Conservation (phyloP, 2,113 vertebrate species). For the Pollachius pollachius region DNA sequence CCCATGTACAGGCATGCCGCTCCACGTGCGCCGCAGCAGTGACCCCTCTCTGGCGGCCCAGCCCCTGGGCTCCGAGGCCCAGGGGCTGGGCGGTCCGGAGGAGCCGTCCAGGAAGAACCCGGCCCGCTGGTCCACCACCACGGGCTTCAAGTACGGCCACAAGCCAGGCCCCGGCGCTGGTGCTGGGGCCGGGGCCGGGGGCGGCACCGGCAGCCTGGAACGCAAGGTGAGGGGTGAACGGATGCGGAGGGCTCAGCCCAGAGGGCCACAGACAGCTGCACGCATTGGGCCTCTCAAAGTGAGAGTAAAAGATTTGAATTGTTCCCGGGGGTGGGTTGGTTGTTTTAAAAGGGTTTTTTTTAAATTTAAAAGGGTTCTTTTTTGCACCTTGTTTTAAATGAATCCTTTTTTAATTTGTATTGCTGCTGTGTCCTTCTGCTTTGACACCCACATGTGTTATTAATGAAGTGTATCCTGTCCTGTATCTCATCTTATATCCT, state of each 20-base stretch:
- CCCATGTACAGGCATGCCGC: slow-evolving; percentile 84
- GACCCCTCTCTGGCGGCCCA: slow-evolving; percentile 87
- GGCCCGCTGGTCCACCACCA: slow-evolving; percentile 88
- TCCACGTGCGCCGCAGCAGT: slow-evolving; percentile 94
- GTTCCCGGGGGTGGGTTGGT: no score
- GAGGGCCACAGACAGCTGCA: neutral
- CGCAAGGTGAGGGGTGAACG: slow-evolving; percentile 78
- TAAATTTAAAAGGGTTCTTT: no score
- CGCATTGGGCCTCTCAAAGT: no score
- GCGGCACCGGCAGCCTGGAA: slow-evolving; percentile 76
- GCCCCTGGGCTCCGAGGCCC: slow-evolving; percentile 72
- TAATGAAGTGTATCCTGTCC: no score
- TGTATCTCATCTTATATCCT: no score
- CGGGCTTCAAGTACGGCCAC: slow-evolving; percentile 83
- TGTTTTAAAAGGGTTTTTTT: no score
- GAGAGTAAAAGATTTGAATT: no score
- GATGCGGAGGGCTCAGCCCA: neutral
- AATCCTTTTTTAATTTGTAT: no score
- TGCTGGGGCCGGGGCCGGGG: slow-evolving; percentile 35
- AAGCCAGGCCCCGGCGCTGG: slow-evolving; percentile 59
- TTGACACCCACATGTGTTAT: no score
- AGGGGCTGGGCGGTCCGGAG: slow-evolving; percentile 70
- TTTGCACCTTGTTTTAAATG: no score
- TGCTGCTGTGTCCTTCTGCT: no score
- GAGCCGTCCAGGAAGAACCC: slow-evolving; percentile 93